phyloP scores from a whole-genome alignment of 1,140 invertebrate species.

The Phymastichus coffea region DNA sequence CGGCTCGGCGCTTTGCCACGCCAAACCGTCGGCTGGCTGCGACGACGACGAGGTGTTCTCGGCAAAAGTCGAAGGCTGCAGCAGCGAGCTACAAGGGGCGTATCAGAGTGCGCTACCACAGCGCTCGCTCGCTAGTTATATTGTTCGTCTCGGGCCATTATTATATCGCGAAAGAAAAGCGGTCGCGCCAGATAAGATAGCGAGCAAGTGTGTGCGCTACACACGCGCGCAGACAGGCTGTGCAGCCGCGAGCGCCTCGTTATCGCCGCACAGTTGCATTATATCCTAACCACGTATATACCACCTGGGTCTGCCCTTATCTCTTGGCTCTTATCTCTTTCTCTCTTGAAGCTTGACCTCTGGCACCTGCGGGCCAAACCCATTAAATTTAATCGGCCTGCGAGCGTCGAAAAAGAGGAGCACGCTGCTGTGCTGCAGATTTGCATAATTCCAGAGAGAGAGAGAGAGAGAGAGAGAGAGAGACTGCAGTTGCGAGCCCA shows the following conservation, averaged over 20 bases:
- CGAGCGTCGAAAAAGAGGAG: not conserved
- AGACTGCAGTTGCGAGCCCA: too few species aligned
- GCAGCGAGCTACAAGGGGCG: too few species aligned
- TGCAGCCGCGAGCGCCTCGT: too few species aligned
- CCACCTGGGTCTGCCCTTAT: constrained; percentile 7
- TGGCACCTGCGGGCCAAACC: too few species aligned
- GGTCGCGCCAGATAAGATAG: constrained; percentile 18
- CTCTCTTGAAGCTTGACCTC: too few species aligned
- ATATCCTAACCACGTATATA: not conserved
- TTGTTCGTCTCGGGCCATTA: not conserved
- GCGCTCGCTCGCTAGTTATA: too few species aligned
- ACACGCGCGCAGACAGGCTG: too few species aligned
- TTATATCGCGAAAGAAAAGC: not conserved
- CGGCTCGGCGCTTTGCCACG: too few species aligned
- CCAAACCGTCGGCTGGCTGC: not conserved
- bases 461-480: not conserved
- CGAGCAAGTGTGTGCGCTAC: not conserved
- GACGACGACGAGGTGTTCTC: constrained; percentile 2
- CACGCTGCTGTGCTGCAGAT: constrained; percentile 9
- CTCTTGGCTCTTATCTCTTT: constrained; percentile 4
- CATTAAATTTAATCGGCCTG: too few species aligned
- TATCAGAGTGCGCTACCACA: too few species aligned
- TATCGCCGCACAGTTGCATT: constrained; percentile 4
- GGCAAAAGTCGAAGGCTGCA: too few species aligned
- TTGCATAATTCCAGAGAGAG: too few species aligned